Evolutionary conservation across 2,888 invertebrate genomes (phyloP), one percentile per base, ranked within the genome.

Genomic region (Lepeophtheirus nordmannii): DNA sequence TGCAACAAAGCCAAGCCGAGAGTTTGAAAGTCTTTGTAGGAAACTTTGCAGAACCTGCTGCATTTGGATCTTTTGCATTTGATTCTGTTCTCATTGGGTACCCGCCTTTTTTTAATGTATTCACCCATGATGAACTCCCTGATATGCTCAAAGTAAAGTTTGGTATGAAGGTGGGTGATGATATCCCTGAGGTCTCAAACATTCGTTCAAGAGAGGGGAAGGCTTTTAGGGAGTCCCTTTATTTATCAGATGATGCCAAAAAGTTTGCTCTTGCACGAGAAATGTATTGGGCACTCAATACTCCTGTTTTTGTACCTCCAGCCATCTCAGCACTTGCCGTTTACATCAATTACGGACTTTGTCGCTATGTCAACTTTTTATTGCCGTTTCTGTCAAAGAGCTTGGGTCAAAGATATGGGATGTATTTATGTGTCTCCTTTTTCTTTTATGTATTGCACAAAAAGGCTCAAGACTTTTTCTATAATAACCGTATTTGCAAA

Each of bases 91-190:
- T 46, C 5, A 5, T 46, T n/a, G 53, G 53, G 17, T 46, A 46
- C 8, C 53, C 53, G 5, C 53, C 53, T n/a, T 46, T 46, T 17
- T 46, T 46, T 17, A 46, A 46, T 17, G 8, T 46, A 14, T 46
- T 46, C 53, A 3, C 14, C 5, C n/a, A 46, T n/a, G 53, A 46
- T 3, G 53, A 46, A 46, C 53, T 46, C 17, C 53, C 53, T 5
- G 53, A 46, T 46, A 46, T 46, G 53, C 17, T 46, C 14, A 46
- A 46, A 17, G 53, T 17, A 2, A 46, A 46, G 17, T 46, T 46
- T 46, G 53, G 53, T 17, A 46, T 46, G 53, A 46, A 46, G 53
- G 53, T 46, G n/a, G 53, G 53, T n/a, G 53, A 46, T 46, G 53
- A 46, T 46, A 8, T 46, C 8, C 53, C 53, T 5, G 53, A 46